Evolutionary conservation across 2,888 invertebrate genomes (phyloP).

Genomic region (Torymus tubicola): DNA sequence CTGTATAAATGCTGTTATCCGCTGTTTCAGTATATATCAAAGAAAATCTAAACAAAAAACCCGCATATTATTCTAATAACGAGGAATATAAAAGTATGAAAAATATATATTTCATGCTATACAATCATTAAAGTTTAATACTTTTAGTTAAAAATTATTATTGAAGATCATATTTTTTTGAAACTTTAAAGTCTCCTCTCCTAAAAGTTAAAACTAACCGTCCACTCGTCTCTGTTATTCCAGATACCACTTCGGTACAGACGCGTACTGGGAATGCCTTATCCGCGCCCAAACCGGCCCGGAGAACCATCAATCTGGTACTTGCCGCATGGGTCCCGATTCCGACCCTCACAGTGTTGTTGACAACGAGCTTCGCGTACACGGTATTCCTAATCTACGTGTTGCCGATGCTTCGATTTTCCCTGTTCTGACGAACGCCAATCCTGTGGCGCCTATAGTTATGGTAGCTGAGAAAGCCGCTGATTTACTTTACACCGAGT

Average conservation of each 20-base stretch:
- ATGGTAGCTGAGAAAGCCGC: constrained; percentile 87
- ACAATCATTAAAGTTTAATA: too few relatives aligned
- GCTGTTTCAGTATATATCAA: too few relatives aligned
- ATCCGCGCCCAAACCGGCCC: constrained; percentile 80
- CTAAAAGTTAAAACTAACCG: too few relatives aligned
- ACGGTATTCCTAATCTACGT: constrained; percentile 80
- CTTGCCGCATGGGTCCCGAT: constrained; percentile 79
- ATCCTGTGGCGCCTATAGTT: constrained; percentile 83
- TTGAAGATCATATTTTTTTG: too few relatives aligned
- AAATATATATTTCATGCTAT: too few relatives aligned
- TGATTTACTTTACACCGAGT: constrained; percentile 80
- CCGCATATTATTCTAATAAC: too few relatives aligned
- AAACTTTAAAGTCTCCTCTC: too few relatives aligned
- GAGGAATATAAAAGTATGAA: too few relatives aligned
- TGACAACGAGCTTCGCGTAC: constrained; percentile 80
- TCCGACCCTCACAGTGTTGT: constrained; percentile 79
- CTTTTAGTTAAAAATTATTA: too few relatives aligned
- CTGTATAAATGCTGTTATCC: too few relatives aligned
- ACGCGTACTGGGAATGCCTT: constrained; percentile 84
- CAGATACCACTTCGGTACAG: constrained; percentile 78
- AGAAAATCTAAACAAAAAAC: too few relatives aligned
- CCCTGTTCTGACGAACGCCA: constrained; percentile 82
- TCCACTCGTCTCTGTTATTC: constrained; percentile 53
- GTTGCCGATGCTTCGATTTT: constrained; percentile 85
- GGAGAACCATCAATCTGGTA: constrained; percentile 82